These are phyloP conservation scores for Eurytoma californica DNA, from an alignment of 2,888 invertebrate species.

Conservation along the genomic window DNA sequence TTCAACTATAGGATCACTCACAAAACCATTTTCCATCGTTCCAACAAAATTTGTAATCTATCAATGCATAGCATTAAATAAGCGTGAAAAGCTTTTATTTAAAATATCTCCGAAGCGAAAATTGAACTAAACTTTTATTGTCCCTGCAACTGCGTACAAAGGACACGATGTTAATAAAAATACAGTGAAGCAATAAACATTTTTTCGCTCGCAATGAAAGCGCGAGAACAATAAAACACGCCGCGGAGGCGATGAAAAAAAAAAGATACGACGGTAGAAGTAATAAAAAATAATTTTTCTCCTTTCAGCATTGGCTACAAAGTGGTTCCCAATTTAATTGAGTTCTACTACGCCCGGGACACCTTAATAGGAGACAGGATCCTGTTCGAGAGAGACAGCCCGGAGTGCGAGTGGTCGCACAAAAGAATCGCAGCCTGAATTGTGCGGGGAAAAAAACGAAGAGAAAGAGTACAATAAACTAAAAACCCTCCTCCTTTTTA, in stretches of 20 bases:
- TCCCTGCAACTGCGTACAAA: too few species aligned
- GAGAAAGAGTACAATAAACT: not conserved
- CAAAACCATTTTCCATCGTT: too few species aligned
- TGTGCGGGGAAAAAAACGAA: not conserved
- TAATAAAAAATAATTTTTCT: constrained; percentile 33
- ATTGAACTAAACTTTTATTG: too few species aligned
- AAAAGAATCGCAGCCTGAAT: constrained; percentile 70
- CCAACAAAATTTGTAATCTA: too few species aligned
- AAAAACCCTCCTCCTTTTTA: not conserved
- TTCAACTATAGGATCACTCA: too few species aligned
- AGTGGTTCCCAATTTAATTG: constrained; percentile 74
- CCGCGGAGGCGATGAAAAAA: too few species aligned
- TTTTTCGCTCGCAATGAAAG: not conserved
- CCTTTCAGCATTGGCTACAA: constrained; percentile 75
- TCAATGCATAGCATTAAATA: too few species aligned
- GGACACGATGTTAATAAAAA: too few species aligned
- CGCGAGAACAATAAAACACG: not conserved
- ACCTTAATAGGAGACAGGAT: constrained; percentile 75
- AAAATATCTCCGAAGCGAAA: too few species aligned
- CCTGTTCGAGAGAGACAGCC: constrained; percentile 67
- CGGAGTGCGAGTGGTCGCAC: constrained; percentile 67
- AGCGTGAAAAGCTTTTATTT: too few species aligned
- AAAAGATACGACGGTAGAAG: too few species aligned
- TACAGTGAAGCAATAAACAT: too few species aligned
- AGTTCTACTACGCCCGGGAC: constrained; percentile 75